Evolutionary conservation across 2,113 vertebrate species (phyloP).

Genomic region (Lota lota): DNA sequence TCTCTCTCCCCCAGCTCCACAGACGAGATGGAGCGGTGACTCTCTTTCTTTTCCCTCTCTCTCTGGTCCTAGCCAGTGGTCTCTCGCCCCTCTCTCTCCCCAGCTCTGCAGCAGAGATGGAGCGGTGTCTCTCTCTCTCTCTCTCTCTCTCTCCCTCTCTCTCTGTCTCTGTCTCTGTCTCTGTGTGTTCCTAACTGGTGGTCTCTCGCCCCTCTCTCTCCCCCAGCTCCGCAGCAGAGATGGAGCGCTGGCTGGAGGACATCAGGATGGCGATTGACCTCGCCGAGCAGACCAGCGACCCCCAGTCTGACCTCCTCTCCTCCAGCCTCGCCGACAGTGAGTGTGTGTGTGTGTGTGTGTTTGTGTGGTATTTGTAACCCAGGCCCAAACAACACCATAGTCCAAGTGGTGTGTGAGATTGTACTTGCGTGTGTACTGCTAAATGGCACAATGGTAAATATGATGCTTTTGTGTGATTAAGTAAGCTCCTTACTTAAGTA

Average conservation of each 20-base stretch:
- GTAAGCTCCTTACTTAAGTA: too few relatives aligned
- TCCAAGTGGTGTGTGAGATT: too few relatives aligned
- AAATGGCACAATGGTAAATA: too few relatives aligned
- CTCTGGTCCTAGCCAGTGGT: background rate
- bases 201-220: background rate
- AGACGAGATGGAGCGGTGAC: too few relatives aligned
- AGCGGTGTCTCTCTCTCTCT: too few relatives aligned
- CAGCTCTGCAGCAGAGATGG: background rate
- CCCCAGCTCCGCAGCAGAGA: constrained; percentile 81
- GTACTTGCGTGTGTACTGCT: too few relatives aligned
- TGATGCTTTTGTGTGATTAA: too few relatives aligned
- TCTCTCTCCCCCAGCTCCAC: too few relatives aligned
- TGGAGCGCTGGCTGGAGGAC: constrained; percentile 96
- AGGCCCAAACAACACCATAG: too few relatives aligned
- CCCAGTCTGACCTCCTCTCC: constrained; percentile 76
- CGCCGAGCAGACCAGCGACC: constrained; percentile 83
- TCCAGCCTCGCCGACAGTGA: constrained; percentile 83
- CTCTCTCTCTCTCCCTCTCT: background rate
- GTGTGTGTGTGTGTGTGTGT: constrained; percentile 40
- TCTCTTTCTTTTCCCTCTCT: background rate
- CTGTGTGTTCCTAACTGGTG: background rate
- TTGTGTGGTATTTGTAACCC: too few relatives aligned
- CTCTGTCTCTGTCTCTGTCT: background rate
- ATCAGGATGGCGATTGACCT: constrained; percentile 92
- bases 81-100: background rate